These are phyloP conservation scores for Drosophila bocki DNA, from an alignment of 1,140 invertebrate species.

Conservation along the genomic window DNA sequence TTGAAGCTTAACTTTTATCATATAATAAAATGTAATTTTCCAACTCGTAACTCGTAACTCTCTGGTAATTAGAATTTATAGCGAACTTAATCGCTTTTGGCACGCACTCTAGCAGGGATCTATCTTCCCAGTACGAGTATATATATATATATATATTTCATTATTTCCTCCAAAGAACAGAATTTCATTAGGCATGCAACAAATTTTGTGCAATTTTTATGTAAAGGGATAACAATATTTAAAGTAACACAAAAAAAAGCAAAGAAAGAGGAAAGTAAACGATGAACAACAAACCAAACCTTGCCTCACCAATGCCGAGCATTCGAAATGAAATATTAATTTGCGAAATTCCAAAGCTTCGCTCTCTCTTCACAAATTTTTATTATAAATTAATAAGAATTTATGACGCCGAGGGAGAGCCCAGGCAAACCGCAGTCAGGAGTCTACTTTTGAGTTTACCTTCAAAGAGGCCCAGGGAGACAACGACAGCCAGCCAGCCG, in stretches of 20 bases:
- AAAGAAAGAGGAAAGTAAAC: neutral
- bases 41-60: conserved; percentile 84
- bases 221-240: conserved; percentile 34
- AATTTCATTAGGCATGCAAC: conserved; percentile 58
- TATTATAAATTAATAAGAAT: conserved; percentile 83
- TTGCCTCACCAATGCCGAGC: conserved; percentile 43
- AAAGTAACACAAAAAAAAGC: neutral
- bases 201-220: conserved; percentile 31
- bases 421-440: conserved; percentile 25
- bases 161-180: conserved; percentile 46
- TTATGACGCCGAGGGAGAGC: conserved; percentile 60
- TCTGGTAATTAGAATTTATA: conserved; percentile 83
- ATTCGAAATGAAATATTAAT: conserved; percentile 80
- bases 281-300: conserved; percentile 3
- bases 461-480: conserved; percentile 29
- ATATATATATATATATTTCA: no score
- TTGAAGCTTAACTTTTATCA: conserved; percentile 84
- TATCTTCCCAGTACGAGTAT: neutral
- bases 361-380: conserved; percentile 64
- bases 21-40: conserved; percentile 84
- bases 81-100: conserved; percentile 78
- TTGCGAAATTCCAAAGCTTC: conserved; percentile 65
- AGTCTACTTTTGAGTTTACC: conserved; percentile 54
- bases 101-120: conserved; percentile 33
- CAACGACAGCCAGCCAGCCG: conserved; percentile 6